Percentiles rank a stretch among this genome's conserved stretches.
These are phyloP conservation scores for Isaurus tuberculatus DNA, from an alignment of 92 coral and sea anemone genomes.

Conservation along the genomic window DNA sequence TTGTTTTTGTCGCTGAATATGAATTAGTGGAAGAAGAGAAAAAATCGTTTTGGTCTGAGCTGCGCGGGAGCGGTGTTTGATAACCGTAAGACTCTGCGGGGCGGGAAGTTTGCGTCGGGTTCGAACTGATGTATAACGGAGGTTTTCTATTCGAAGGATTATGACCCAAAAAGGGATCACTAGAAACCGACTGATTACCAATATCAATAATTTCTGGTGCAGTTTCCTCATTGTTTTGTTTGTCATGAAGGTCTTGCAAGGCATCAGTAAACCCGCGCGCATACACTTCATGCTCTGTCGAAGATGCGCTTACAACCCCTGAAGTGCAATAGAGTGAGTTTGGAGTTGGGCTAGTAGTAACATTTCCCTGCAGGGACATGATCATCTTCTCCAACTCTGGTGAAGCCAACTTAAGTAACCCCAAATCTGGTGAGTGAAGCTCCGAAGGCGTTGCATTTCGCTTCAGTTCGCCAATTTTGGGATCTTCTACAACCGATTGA, in stretches of 20 bases:
- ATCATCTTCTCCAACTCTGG: conserved; percentile 99
- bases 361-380: conserved; percentile 93
- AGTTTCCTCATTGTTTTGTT: conserved; percentile 78
- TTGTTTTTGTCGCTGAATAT: conserved; percentile 69
- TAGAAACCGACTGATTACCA: conserved; percentile 74
- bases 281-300: conserved; percentile 72
- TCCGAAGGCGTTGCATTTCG: conserved; percentile 94
- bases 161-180: conserved; percentile 93
- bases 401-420: conserved; percentile 97
- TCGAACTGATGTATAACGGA: conserved; percentile 58
- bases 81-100: conserved; percentile 71
- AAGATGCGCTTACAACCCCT: conserved; percentile 66
- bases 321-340: conserved; percentile 76
- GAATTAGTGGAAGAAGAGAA: conserved; percentile 67
- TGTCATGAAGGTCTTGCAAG: conserved; percentile 96
- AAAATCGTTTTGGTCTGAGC: conserved; percentile 77
- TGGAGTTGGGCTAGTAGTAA: conserved; percentile 81
- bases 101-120: conserved; percentile 72
- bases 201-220: conserved; percentile 73
- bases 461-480: conserved; percentile 85
- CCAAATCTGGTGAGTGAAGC: conserved; percentile 93
- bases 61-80: conserved; percentile 59
- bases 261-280: conserved; percentile 97
- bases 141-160: conserved; percentile 64
- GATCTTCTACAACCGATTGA: conserved; percentile 84